Evolutionary conservation across 2,888 invertebrate species (phyloP), one percentile per base, ranked within the genome.

Genomic region (Didymodactylos carnosus): DNA sequence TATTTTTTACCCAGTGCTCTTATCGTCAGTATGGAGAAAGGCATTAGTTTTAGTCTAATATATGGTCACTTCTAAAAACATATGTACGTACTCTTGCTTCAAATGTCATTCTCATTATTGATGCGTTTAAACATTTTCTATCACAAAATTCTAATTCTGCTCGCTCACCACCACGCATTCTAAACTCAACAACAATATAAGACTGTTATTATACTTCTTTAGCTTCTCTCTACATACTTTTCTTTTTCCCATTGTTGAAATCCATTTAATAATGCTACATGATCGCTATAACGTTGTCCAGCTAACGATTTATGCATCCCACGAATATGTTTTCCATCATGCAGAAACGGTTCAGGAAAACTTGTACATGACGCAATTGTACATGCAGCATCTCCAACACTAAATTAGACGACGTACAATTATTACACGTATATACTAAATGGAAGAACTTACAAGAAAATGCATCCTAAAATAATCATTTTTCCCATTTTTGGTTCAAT

Each of bases 401-500:
- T 89, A 75, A 69, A 75, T 62, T 62, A 13, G 35, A 62, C 35
- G 35, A 35, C 62, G 19, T n/a, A 35, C 35, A 62, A 35, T 62
- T 35, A 62, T 62, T 19, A 62, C 62, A 35, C 16, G n/a, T 62
- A 62, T 25, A 70, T 49, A 23, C 6, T 49, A 8, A 83, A 80
- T 78, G 84, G 84, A 80, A 82, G 16, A 16, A 8, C 35, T 62
- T 62, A 62, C 62, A 19, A 35, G 79, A 97, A 89, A 74, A 94
- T 89, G 77, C 91, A 89, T n/a, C 93, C 93, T 14, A 95, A 86
- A 41, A 98, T 90, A 87, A 94, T 89, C 91, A 94, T 94, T 85
- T 94, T 95, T 25, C 97, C 98, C 10, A 98, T 86, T 1, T 93
- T 88, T 0, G 98, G 97, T 80, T 97, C 97, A 76, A 98, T 91